Conservation (phyloP, 2,113 vertebrate genomes). For the Pteronura brasiliensis region DNA sequence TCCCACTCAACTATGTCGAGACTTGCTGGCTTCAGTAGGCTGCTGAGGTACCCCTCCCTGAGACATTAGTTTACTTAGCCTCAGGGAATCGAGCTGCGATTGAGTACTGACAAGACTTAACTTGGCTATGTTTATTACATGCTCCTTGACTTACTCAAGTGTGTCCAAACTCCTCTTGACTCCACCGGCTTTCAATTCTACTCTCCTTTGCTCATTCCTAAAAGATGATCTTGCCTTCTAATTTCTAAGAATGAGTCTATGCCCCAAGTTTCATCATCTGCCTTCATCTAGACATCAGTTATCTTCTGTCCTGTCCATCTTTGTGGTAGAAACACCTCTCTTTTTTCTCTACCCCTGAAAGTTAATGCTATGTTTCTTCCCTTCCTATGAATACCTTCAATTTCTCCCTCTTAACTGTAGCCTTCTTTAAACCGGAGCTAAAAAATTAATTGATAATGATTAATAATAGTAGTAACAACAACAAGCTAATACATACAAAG, state of each 20-base stretch:
- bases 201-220: neutral
- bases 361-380: neutral
- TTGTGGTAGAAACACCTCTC: neutral
- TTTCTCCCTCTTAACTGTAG: neutral
- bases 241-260: neutral
- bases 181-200: neutral
- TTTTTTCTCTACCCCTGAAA: neutral
- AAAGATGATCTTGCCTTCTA: neutral
- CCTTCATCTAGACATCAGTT: neutral
- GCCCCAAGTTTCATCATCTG: neutral
- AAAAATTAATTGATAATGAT: neutral
- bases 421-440: neutral
- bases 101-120: neutral
- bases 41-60: neutral
- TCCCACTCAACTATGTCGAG: neutral
- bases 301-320: neutral
- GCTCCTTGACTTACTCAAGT: neutral
- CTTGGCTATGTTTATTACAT: neutral
- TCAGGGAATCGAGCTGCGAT: neutral
- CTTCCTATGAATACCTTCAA: neutral
- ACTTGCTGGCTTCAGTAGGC: neutral
- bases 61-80: neutral
- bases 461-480: slow-evolving; percentile 1
- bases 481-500: neutral
- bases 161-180: neutral